Base-by-base conservation (phyloP, 1,140 invertebrate genomes). In the Leptinotarsa defecta region DNA sequence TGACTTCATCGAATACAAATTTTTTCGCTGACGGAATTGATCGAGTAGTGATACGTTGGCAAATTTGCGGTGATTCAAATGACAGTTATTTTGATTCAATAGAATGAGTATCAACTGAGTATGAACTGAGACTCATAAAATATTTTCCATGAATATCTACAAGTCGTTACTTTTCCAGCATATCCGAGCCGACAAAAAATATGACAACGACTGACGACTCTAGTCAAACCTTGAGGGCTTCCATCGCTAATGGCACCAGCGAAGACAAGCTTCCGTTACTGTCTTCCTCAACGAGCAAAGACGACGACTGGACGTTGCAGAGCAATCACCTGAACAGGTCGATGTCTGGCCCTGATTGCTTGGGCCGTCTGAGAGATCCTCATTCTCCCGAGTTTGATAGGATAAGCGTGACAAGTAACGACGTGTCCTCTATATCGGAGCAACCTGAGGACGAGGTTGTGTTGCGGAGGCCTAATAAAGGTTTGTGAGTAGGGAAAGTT, bases 281-380 rank as follows among this genome's bases (percentile, higher is more conserved):
- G 48, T 77, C 73, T 48, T 74, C 75, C 34, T 77, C 76, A 15
- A 69, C 77, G 43, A 78, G 74, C 49, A 80, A 81, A 52, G 81
- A 82, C 20, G 68, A 79, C 24, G 80, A 65, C 34, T 83, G 81
- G 81, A 49, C 77, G 62, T 73, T 78, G 48, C 80, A 79, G 22
- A 80, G 78, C 27, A 83, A 79, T 70, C 76, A 80, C 68, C 57
- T 92, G 17, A 91, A 91, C 83, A 88, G 91, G 49, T 92, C 91
- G 0, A 89, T 91, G 84, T 91, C 91, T 6, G 91, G 91, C n/a
- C 91, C 91, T n/a, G 91, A 91, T 80, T 91, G 90, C 79, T 86
- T 91, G 48, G 89, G 89, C 61, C 72, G 85, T 48, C 43, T 82
- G 78, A 80, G 82, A 48, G 76, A 83, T 68, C 69, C 76, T 3